phyloP scores from a whole-genome alignment of 2,113 vertebrate species.

The Pteruthius melanotis region DNA sequence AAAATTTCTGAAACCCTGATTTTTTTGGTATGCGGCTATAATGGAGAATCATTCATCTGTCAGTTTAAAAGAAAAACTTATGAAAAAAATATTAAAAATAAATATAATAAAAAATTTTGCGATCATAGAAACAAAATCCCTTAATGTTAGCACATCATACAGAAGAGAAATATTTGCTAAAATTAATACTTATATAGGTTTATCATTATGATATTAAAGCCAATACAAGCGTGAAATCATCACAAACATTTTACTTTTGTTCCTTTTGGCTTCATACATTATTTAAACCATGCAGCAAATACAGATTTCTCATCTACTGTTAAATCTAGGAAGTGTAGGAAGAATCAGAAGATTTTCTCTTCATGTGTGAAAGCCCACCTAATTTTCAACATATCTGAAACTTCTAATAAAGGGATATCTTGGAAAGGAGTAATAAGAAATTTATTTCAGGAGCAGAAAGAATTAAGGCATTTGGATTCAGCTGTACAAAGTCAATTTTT shows the following conservation, averaged over 20 bases:
- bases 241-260: background rate
- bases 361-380: fast-evolving
- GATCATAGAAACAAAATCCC: background rate
- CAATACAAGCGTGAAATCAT: background rate
- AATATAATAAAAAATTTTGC: background rate
- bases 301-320: background rate
- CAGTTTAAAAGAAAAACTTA: background rate
- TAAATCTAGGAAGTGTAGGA: background rate
- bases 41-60: background rate
- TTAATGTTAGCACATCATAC: background rate
- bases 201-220: background rate
- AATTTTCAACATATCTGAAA: background rate
- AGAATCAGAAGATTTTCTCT: background rate
- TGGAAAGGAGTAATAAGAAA: background rate
- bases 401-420: background rate
- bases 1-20: background rate
- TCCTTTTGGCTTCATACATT: background rate
- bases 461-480: background rate
- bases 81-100: background rate
- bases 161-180: background rate
- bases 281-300: background rate
- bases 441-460: background rate
- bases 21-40: background rate
- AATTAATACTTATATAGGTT: background rate
- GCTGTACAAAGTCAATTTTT: background rate